These are phyloP conservation scores for Toxonevra muliebris DNA, from an alignment of 2,888 invertebrate species.

Conservation along the genomic window DNA sequence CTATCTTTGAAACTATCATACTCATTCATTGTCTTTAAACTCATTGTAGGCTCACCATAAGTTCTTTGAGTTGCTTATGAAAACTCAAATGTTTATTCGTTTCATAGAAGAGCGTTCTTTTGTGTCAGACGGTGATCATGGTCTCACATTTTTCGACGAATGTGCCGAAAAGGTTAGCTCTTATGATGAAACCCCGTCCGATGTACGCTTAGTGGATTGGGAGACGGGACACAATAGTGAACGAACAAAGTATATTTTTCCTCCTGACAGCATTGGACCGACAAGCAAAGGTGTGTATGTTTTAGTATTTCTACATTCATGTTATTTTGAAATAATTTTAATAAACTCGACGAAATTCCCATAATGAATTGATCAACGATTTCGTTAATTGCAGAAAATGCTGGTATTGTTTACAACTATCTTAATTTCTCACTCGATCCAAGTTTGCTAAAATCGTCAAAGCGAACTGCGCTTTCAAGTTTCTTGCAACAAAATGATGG, in stretches of 20 bases:
- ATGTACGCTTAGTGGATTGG: slow-evolving; percentile 79
- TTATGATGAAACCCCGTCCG: slow-evolving; percentile 67
- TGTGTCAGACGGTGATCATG: slow-evolving; percentile 97
- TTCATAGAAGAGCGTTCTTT: slow-evolving; percentile 99
- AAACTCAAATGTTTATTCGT: slow-evolving; percentile 96
- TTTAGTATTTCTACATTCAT: background rate
- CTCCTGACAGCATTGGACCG: slow-evolving; percentile 77
- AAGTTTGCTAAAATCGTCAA: slow-evolving; percentile 66
- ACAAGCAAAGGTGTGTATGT: slow-evolving; percentile 33
- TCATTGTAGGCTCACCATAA: slow-evolving; percentile 75
- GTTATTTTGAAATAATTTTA: no score
- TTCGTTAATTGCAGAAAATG: slow-evolving; percentile 40
- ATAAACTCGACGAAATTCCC: no score
- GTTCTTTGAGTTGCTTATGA: slow-evolving; percentile 88
- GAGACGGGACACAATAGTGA: slow-evolving; percentile 87
- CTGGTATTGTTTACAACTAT: slow-evolving; percentile 67
- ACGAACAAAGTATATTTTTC: slow-evolving; percentile 92
- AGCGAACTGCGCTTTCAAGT: slow-evolving; percentile 55
- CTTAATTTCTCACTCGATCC: slow-evolving; percentile 72
- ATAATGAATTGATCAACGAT: no score
- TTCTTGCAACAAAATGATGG: slow-evolving; percentile 57
- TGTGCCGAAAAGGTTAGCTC: slow-evolving; percentile 83
- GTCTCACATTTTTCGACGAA: slow-evolving; percentile 96
- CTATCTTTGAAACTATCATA: slow-evolving; percentile 1
- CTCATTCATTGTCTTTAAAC: slow-evolving; percentile 8